Base-by-base conservation (phyloP, 2,888 invertebrate genomes). In the Alentia gelatinosa region DNA sequence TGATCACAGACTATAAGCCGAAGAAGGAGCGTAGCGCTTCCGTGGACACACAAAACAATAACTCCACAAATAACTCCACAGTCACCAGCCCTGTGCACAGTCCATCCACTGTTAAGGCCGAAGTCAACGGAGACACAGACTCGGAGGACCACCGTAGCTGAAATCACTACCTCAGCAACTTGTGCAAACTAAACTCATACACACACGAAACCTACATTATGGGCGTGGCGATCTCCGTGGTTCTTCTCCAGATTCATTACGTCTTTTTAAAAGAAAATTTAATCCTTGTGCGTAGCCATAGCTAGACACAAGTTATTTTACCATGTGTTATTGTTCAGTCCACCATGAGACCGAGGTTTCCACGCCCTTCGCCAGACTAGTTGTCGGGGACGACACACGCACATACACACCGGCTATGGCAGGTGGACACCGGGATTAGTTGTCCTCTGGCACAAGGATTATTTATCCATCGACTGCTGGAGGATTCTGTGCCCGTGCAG, bases 1-100 rank as follows among this genome's bases (percentile, higher is more conserved):
- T 98, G 93, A 99, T 99, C 96, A 99, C 99, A 91, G 99, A 99
- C 97, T 99, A 96, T 93, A 95, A 96, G 91, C 95, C 96, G 1
- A 96, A 96, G 56, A 79, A 91, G 50, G 68, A 40, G 75, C 93
- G 68, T 1, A 89, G 89, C n/a, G 39, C 79, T n/a, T 79, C 79
- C 26, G 40, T 89, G 9, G 68, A 89, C 68, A 56, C 89, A 35
- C 50, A 37, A 56, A 63, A 74, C 42, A 89, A 89, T 40, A 74
- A 89, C 89, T 89, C 89, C 19, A 68, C 89, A 23, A 40, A 68
- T 30, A 89, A 74, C 63, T 74, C 89, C 23, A 79, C 79, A 40
- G 89, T 68, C 9, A 74, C 89, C 26, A 68, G 68, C 7, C 68
- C 63, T 9, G 74, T 40, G 19, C 63, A 40, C 40, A 68, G 74